phyloP scores from a whole-genome alignment of 1,140 invertebrate species.

The Psix sp. region DNA sequence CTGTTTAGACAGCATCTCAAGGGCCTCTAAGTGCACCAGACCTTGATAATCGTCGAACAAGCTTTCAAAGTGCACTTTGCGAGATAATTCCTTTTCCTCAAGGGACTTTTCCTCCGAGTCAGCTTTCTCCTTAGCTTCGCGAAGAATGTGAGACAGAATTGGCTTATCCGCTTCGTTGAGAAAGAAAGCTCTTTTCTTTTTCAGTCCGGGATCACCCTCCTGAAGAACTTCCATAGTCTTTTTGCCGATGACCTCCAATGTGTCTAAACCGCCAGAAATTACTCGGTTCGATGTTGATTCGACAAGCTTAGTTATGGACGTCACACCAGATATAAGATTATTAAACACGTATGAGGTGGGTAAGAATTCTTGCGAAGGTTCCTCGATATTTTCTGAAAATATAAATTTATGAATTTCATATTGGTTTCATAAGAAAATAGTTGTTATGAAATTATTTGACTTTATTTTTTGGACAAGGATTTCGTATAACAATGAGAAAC shows the following conservation, averaged over 20 bases:
- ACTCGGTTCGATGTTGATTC: slow-evolving; percentile 87
- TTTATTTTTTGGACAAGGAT: too few relatives aligned
- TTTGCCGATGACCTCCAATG: slow-evolving; percentile 93
- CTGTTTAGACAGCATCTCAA: slow-evolving; percentile 92
- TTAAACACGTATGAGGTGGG: slow-evolving; percentile 78
- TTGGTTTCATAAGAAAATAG: too few relatives aligned
- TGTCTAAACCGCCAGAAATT: slow-evolving; percentile 88
- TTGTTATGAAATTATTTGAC: too few relatives aligned
- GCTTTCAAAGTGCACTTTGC: slow-evolving; percentile 86
- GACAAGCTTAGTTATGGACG: slow-evolving; percentile 82
- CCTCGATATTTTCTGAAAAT: slow-evolving; percentile 29
- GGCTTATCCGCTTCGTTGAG: slow-evolving; percentile 74
- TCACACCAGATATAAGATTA: slow-evolving; percentile 82
- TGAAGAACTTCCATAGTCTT: slow-evolving; percentile 95
- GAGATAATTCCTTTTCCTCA: slow-evolving; percentile 79
- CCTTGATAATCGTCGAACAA: slow-evolving; percentile 94
- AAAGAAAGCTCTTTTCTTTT: slow-evolving; percentile 88
- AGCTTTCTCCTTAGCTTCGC: slow-evolving; percentile 89
- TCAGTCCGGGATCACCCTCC: slow-evolving; percentile 91
- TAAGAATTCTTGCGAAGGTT: slow-evolving; percentile 34
- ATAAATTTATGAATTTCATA: too few relatives aligned
- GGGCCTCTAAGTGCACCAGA: slow-evolving; percentile 90
- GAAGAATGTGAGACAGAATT: slow-evolving; percentile 81
- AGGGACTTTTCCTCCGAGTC: slow-evolving; percentile 82
- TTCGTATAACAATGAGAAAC: too few relatives aligned